Evolutionary conservation across 2,113 vertebrate species (phyloP), one percentile per base, ranked within the genome.

Genomic region (Scomber colias): DNA sequence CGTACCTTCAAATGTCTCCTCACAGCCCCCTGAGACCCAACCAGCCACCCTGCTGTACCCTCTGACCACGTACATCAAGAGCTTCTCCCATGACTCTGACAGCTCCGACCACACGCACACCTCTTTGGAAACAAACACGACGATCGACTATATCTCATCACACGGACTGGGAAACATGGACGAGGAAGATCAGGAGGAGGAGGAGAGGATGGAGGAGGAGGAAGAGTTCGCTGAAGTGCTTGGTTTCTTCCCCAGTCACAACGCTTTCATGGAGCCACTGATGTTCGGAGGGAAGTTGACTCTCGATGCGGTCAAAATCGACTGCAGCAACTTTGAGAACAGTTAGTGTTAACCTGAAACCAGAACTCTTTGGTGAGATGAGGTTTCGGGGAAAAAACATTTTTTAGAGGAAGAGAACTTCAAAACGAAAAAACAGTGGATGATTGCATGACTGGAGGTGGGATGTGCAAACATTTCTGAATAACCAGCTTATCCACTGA

Each of bases 221-320:
- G 66, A 78, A 0, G 85, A 81, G 14, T 84, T 70, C 57, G 21
- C 11, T 5, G 63, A 70, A 1, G 63, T 77, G 44, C 44, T 70
- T 1, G 45, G 14, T 8, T 94, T 94, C 76, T 85, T 92, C 27
- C 89, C 94, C 30, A 89, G 77, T 70, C 79, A 73, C 49, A 91
- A 77, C 65, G 49, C 84, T 21, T 85, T 91, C 53, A 55, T 61
- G 0, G 89, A 91, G 3, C 71, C 86, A 0, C 17, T 87, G 63
- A 15, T 69, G 50, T 68, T 88, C 5, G 90, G 86, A 81, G 91
- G 90, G 48, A 94, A 84, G 65, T 62, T 96, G 72, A 95, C 94
- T 21, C 83, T 96, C 46, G 94, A 94, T 27, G 64, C 85, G 0
- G 94, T 96, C 17, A 95, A 92, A 87, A 93, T 95, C 4, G 88